Conservation (phyloP, 2,797 vertebrate genomes). For the Erethizon dorsatum region DNA sequence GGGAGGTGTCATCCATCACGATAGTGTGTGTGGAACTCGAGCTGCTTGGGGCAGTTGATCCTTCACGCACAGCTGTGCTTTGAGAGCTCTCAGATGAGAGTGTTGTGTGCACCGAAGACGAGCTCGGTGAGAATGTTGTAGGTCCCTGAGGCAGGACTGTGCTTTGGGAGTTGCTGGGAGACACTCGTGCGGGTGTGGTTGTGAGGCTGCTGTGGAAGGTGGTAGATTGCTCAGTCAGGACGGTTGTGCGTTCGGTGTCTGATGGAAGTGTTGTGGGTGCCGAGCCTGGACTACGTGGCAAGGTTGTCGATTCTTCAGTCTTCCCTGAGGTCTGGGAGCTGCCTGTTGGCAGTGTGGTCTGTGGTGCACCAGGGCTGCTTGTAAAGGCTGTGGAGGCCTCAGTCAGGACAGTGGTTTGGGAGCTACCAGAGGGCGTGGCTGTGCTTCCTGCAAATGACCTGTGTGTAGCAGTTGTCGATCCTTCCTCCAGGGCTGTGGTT, state of each 20-base stretch:
- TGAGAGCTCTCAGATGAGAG: too few relatives aligned
- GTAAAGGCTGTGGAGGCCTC: background rate
- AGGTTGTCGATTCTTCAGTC: background rate
- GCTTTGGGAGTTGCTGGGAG: background rate
- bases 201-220: background rate
- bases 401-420: background rate
- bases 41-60: too few relatives aligned
- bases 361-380: background rate
- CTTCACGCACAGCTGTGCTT: too few relatives aligned
- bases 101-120: too few relatives aligned
- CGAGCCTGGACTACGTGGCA: background rate
- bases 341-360: background rate
- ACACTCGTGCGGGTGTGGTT: too few relatives aligned
- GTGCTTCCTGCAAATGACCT: too few relatives aligned
- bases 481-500: rapidly evolving
- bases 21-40: too few relatives aligned
- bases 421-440: rapidly evolving
- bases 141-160: rapidly evolving
- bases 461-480: rapidly evolving
- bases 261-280: background rate
- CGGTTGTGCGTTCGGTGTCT: too few relatives aligned
- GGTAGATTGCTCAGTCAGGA: background rate
- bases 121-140: background rate
- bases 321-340: background rate
- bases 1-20: too few relatives aligned